phyloP scores from a whole-genome alignment of 2,113 vertebrate genomes.

The Ictalurus furcatus region DNA sequence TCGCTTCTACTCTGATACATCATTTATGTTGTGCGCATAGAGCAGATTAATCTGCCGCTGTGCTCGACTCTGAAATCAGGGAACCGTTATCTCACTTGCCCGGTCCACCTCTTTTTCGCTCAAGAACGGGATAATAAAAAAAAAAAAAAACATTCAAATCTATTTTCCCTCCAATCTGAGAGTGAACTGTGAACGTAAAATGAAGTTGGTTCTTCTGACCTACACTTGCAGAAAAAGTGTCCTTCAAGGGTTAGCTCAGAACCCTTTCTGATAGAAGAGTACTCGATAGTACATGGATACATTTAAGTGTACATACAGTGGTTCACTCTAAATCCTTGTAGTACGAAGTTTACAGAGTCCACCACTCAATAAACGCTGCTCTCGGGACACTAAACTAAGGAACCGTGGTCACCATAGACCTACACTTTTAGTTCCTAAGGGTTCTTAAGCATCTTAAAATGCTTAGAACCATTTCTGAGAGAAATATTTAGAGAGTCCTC shows the following conservation, averaged over 20 bases:
- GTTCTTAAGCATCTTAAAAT: not conserved
- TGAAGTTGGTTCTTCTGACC: not conserved
- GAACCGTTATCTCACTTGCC: not conserved
- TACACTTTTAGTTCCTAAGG: not conserved
- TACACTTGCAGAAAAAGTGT: not conserved
- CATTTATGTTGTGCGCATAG: not conserved
- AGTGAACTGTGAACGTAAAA: not conserved
- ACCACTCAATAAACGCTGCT: not conserved
- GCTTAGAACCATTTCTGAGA: not conserved
- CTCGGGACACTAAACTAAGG: not conserved
- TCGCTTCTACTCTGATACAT: slow-evolving; percentile 16
- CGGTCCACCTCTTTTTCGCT: not conserved
- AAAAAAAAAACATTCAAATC: too few species aligned
- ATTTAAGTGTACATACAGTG: not conserved
- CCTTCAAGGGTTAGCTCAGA: not conserved
- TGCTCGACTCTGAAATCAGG: not conserved
- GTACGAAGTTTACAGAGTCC: not conserved
- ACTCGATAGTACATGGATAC: not conserved
- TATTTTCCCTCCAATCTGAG: not conserved
- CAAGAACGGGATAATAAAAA: not conserved
- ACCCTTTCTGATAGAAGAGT: not conserved
- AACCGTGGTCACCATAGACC: not conserved
- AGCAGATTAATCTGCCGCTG: not conserved
- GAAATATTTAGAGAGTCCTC: not conserved
- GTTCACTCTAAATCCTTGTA: not conserved